These are phyloP conservation scores for Mylabris phalerata DNA, from an alignment of 1,140 invertebrate genomes.

Conservation along the genomic window DNA sequence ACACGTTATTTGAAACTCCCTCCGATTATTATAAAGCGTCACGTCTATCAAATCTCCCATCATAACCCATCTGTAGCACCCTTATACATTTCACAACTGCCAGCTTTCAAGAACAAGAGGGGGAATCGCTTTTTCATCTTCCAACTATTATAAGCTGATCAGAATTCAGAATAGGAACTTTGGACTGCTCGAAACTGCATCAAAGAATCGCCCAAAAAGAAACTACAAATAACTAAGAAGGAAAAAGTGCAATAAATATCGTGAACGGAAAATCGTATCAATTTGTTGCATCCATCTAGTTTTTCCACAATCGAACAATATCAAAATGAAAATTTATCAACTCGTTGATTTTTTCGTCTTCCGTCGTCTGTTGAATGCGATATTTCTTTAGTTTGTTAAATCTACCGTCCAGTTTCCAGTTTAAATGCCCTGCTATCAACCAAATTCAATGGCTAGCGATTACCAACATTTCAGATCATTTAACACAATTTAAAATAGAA, in stretches of 20 bases:
- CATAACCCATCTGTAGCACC: neutral
- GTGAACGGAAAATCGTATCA: neutral
- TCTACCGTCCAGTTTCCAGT: neutral
- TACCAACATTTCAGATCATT: conserved; percentile 12
- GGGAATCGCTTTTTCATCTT: conserved; percentile 8
- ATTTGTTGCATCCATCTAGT: conserved; percentile 1
- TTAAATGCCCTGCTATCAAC: conserved; percentile 11
- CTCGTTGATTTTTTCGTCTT: too few species aligned
- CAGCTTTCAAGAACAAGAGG: conserved; percentile 3
- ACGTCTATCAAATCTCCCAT: conserved; percentile 8
- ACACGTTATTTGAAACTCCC: neutral
- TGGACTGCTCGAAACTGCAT: conserved; percentile 12
- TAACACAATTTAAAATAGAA: conserved; percentile 11
- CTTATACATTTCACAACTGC: neutral
- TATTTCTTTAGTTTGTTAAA: neutral
- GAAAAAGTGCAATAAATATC: conserved; percentile 8
- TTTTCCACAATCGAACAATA: neutral
- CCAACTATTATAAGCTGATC: conserved; percentile 11
- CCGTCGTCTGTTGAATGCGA: too few species aligned
- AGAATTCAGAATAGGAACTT: conserved; percentile 10
- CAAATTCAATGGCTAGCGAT: conserved; percentile 3
- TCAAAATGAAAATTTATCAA: too few species aligned
- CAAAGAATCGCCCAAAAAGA: neutral
- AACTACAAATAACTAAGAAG: neutral
- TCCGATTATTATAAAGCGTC: conserved; percentile 1